Evolutionary conservation across 2,888 invertebrate genomes (phyloP).

Genomic region (Zaprionus bogoriensis): DNA sequence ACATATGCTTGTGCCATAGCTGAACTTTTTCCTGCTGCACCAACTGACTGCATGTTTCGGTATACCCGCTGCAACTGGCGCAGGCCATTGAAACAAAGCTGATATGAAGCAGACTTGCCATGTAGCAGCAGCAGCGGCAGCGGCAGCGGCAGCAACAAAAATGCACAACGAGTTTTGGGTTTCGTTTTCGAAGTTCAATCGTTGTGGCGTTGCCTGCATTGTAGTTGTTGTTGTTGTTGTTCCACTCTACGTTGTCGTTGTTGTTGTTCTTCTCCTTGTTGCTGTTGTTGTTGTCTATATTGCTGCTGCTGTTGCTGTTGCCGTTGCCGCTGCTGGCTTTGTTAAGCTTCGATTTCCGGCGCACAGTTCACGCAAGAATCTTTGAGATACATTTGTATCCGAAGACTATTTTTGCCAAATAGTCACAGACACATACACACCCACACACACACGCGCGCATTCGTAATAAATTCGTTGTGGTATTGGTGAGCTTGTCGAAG

Average conservation of each 20-base stretch:
- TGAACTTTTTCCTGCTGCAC: too few species aligned
- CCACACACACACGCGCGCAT: too few species aligned
- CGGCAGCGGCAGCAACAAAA: conserved; percentile 22
- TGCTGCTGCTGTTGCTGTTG: conserved; percentile 1
- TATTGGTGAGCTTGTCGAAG: not conserved
- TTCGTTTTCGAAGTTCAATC: conserved; percentile 51
- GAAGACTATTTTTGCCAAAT: conserved; percentile 1
- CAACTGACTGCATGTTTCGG: too few species aligned
- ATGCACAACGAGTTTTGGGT: conserved; percentile 57
- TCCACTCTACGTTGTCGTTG: not conserved
- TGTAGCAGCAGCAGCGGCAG: conserved; percentile 8
- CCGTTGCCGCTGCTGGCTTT: conserved; percentile 22
- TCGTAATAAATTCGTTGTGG: not conserved
- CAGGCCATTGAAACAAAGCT: conserved; percentile 42
- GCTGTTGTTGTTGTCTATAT: conserved; percentile 4
- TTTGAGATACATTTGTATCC: conserved; percentile 51
- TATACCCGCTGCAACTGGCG: not conserved
- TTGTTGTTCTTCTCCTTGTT: conserved; percentile 4
- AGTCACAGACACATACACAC: not conserved
- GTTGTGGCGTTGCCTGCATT: conserved; percentile 35
- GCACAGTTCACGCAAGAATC: conserved; percentile 41
- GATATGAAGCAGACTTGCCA: conserved; percentile 51
- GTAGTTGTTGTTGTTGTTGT: conserved; percentile 2
- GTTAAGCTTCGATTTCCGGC: conserved; percentile 58
- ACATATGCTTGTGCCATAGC: too few species aligned